These are phyloP conservation scores for Pseudeuparius sepicola DNA, from an alignment of 2,888 invertebrate species.

Conservation along the genomic window DNA sequence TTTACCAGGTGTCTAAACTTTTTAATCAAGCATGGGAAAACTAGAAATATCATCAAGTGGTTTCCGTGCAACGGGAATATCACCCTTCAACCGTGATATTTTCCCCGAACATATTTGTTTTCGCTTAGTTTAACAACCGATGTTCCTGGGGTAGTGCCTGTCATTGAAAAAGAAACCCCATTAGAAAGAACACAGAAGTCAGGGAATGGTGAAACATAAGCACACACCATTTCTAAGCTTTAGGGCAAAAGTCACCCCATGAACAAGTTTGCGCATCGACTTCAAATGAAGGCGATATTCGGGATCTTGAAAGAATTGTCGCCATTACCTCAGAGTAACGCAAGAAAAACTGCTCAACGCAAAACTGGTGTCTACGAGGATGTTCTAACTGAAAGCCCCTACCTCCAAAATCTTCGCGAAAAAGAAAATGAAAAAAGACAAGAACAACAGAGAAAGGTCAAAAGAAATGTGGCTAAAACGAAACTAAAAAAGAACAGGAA, in stretches of 20 bases:
- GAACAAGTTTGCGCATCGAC: too few relatives aligned
- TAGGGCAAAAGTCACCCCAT: too few relatives aligned
- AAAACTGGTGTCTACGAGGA: slow-evolving; percentile 17
- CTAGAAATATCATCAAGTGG: background rate
- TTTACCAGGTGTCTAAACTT: slow-evolving; percentile 4
- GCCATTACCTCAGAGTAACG: slow-evolving; percentile 12
- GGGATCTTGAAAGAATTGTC: slow-evolving; percentile 9
- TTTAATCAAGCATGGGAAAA: slow-evolving; percentile 8
- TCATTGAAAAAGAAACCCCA: too few relatives aligned
- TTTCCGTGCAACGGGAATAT: slow-evolving; percentile 5
- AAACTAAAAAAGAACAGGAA: slow-evolving; percentile 3
- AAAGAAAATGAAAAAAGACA: slow-evolving; percentile 13
- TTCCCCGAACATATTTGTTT: slow-evolving; percentile 7
- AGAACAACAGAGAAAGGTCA: slow-evolving; percentile 4
- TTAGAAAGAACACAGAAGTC: too few relatives aligned
- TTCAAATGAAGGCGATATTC: slow-evolving; percentile 4
- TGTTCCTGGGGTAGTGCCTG: too few relatives aligned
- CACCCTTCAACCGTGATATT: slow-evolving; percentile 3
- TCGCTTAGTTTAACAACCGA: slow-evolving; percentile 9
- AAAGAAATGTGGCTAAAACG: slow-evolving; percentile 9
- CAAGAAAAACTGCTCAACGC: slow-evolving; percentile 12
- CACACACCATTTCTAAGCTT: too few relatives aligned
- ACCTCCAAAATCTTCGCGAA: slow-evolving; percentile 9
- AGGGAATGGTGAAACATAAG: too few relatives aligned
- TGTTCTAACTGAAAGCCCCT: slow-evolving; percentile 17